Base-by-base conservation (phyloP, 1,140 invertebrate species). In the Sitophilus oryzae region DNA sequence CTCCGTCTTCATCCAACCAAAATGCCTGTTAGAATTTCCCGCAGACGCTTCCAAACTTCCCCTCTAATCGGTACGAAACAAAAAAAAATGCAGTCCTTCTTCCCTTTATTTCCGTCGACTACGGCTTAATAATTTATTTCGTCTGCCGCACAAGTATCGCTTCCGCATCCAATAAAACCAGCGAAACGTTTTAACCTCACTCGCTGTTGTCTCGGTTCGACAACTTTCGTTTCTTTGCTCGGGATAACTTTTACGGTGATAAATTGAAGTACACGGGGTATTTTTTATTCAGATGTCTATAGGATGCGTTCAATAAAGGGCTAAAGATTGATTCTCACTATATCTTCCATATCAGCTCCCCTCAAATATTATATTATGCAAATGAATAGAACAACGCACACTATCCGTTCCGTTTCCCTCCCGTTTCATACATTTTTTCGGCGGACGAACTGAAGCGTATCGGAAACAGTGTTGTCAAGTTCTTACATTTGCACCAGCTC, bases 1-100 rank as follows among this genome's bases (percentile, higher is more conserved):
- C 44, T 23, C 8, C 5, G 35, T 25, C 44, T 46, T 34, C 35
- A 6, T 16, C 35, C 44, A 35, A 25, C 44, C 44, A 46, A 34
- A 46, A 35, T 46, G 44, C 44, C 30, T 46, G 30, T 35, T 35
- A 16, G 25, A 46, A n/a, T 16, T 46, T 16, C 22, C 11, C 25
- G 10, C 25, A 11, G 2, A 3, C 14, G 44, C 11, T 30, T 30
- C 25, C 25, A 16, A 46, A 46, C 44, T 46, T 46, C 44, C 44
- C 19, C 18, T 25, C 25, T 25, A 35, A 46, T 46, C 44, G 35
- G n/a, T n/a, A 3, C 25, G 44, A 46, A 35, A 15, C 44, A 35
- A 46, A 34, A 30, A n/a, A n/a, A 30, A 30, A 11, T 11, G 25
- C 5, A 5, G 25, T 30, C 25, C 25, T 30, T 30, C 11, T 30